A percentile compares a stretch with the other conserved stretches of the same genome.
phyloP scores from a whole-genome alignment of 2,113 vertebrate genomes.

The Myotis davidii region DNA sequence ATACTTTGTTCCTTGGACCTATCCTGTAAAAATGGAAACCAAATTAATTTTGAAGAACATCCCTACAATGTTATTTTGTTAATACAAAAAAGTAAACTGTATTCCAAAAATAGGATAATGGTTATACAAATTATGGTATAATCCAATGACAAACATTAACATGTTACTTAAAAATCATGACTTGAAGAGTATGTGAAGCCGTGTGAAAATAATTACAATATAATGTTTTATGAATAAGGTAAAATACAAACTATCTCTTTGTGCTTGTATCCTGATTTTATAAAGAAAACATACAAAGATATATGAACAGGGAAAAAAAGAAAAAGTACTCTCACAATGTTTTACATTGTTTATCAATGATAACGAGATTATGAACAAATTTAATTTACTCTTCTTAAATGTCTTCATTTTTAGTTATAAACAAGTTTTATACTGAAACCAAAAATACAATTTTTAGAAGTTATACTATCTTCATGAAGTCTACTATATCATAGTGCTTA shows the following conservation, averaged over 20 bases:
- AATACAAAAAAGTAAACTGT: background rate
- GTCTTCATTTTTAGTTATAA: background rate
- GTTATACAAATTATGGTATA: background rate
- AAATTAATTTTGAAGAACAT: background rate
- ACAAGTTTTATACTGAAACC: background rate
- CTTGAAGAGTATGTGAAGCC: background rate
- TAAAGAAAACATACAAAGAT: background rate
- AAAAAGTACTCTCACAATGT: background rate
- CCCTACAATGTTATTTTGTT: background rate
- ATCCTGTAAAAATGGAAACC: background rate
- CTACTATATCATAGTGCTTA: background rate
- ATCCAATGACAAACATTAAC: background rate
- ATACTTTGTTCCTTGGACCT: background rate
- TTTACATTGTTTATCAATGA: background rate
- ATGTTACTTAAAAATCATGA: background rate
- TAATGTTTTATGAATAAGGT: background rate
- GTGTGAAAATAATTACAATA: background rate
- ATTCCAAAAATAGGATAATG: background rate
- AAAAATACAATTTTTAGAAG: constrained; percentile 13
- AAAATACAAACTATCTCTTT: background rate
- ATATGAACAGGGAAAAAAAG: background rate
- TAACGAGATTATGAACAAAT: background rate
- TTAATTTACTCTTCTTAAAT: constrained; percentile 18
- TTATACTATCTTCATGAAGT: background rate
- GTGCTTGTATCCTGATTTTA: background rate